Evolutionary conservation across 2,797 vertebrate genomes (phyloP), one percentile per base, ranked within the genome.

Genomic region (Eulemur albifrons): DNA sequence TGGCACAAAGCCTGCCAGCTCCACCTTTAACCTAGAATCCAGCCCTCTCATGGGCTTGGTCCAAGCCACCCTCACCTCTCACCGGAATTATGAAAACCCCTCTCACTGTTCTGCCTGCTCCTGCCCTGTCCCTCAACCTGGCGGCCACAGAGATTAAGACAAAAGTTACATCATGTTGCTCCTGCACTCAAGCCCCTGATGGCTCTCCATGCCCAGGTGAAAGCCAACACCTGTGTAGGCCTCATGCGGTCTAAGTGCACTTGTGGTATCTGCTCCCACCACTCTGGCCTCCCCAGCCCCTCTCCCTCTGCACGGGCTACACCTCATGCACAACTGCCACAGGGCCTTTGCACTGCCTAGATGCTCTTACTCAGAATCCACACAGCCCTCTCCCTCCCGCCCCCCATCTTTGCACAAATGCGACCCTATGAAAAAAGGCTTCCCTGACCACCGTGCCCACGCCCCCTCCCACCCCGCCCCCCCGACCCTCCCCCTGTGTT

Each of bases 261-360:
- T 14, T 52, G 10, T 0, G 2, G 25, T 14, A 0, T 5, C 9
- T 0, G 7, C 45, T 25, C 43, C 50, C 5, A 2, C 20, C 50
- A 43, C 87, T 43, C 72, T 0, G 1, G n/a, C 50, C 18, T 12
- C 32, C 40, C 21, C 90, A 15, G 25, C 8, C 18, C 45, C 35
- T 50, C 30, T 35, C 13, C 27, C 35, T 2, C 48, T 1, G 52
- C 23, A 4, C 0, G 23, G 6, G 0, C 54, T 11, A 2, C 18
- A 10, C 72, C 32, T 25, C 2, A 7, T 72, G 79, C 11, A 14
- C 3, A 57, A 61, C 76, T 30, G 61, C 73, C 14, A 0, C 35
- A 30, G 80, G 72, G 35, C 94, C 79, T 70, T 2, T 18, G 59
- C 5, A 1, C 30, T 1, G 10, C 40, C 5, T 0, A 38, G 30